Evolutionary conservation across 2,113 vertebrate genomes (phyloP), one percentile per base, ranked within the genome.

Genomic region (Phylloscopus trochilus): DNA sequence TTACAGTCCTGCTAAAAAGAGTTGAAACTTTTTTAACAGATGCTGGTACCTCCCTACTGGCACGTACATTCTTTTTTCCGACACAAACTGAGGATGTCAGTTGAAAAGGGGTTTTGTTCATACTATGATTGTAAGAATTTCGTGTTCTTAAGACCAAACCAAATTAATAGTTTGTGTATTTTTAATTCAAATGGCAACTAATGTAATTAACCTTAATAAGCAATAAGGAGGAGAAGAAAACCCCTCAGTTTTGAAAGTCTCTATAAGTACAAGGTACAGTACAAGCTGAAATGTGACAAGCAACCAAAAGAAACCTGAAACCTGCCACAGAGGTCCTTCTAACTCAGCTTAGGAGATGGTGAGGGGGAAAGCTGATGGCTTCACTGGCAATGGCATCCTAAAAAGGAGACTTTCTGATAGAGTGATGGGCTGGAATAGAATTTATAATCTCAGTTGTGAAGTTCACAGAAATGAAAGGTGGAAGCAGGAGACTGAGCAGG

Each of bases 1-100:
- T 15, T 82, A 7, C 9, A 33, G 1, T 33, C 24, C 41, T 43
- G n/a, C 49, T 60, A 27, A 58, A 80, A 9, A 33, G 27, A 70
- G 46, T 10, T 53, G 26, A 53, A 55, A 23, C 13, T 41, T 74
- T 74, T 72, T 58, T 43, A 59, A 21, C 17, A 69, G 35, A 2
- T 7, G 3, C 51, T 87, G 64, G 15, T 49, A 58, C 43, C 13
- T 60, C 59, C n/a, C 37, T 83, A 58, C 35, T 55, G 60, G 21
- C 0, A 0, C 2, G 1, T 55, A 11, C 9, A 3, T 17, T 75
- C 4, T 33, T 73, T 77, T 67, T 64, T 39, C 31, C 68, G 52
- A 82, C 30, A 52, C 10, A 59, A 33, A 63, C 17, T 35, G 51
- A 89, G 33, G 72, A 78, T 0, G 3, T 35, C 15, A 55, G 18